Evolutionary conservation across 2,113 vertebrate species (phyloP).

Genomic region (Myrmecobius fasciatus): DNA sequence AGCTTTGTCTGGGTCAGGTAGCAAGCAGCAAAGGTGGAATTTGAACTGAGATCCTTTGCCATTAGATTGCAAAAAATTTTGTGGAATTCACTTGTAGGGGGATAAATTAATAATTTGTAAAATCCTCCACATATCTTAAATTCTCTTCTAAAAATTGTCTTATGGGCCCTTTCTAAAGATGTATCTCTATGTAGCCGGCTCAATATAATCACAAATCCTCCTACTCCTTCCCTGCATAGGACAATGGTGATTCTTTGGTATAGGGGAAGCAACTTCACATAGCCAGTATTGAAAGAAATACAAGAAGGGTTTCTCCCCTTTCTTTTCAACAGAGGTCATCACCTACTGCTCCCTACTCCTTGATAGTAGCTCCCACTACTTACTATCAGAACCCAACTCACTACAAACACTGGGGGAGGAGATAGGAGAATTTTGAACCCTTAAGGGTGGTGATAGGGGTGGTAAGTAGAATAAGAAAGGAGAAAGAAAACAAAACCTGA

Average conservation of each 20-base stretch:
- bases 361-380: neutral
- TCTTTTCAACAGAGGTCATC: neutral
- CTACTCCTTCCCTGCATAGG: neutral
- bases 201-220: no score
- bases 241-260: neutral
- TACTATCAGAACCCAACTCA: neutral
- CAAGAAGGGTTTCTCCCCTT: neutral
- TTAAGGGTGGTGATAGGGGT: neutral
- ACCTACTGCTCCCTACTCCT: neutral
- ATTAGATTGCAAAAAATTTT: slow-evolving; percentile 23
- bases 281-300: neutral
- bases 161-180: neutral
- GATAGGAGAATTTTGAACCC: neutral
- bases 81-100: neutral
- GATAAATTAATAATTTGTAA: neutral
- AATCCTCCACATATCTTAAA: neutral
- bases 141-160: neutral
- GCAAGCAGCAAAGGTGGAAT: neutral
- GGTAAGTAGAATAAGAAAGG: neutral
- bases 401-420: neutral
- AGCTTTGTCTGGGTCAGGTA: neutral
- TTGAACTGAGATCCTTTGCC: neutral
- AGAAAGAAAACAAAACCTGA: neutral
- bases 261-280: neutral
- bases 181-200: neutral